A percentile compares a stretch with the other conserved stretches of the same genome.
Evolutionary conservation across 2,113 vertebrate genomes (phyloP).

Genomic region (Gyps fulvus): DNA sequence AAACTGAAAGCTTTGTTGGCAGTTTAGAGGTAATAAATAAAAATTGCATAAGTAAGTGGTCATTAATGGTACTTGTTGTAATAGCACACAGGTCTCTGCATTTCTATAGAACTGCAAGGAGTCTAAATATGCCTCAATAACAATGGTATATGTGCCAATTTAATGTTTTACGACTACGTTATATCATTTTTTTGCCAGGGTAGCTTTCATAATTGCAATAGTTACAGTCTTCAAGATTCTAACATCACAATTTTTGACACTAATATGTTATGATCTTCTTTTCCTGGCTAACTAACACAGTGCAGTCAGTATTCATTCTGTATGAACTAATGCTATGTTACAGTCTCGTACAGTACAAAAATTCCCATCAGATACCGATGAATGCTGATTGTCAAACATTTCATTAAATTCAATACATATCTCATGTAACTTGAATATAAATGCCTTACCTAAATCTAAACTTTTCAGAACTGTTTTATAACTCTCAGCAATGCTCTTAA

Average conservation of each 20-base stretch:
- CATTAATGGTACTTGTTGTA: not conserved
- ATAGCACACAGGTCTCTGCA: not conserved
- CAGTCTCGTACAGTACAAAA: not conserved
- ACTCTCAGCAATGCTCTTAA: not conserved
- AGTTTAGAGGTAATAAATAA: not conserved
- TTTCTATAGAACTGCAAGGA: not conserved
- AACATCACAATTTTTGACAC: not conserved
- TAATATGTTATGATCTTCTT: constrained; percentile 6
- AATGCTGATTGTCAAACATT: constrained; percentile 42
- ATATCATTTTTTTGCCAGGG: not conserved
- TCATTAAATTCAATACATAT: constrained; percentile 18
- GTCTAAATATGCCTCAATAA: not conserved
- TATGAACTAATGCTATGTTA: not conserved
- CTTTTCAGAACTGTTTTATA: constrained; percentile 17
- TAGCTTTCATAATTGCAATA: not conserved
- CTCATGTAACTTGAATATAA: not conserved
- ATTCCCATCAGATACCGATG: constrained; percentile 33
- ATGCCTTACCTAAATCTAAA: constrained; percentile 1
- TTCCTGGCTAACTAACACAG: not conserved
- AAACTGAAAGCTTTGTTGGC: not conserved
- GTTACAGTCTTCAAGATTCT: not conserved
- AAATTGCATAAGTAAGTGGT: not conserved
- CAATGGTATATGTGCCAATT: not conserved
- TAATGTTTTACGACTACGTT: not conserved
- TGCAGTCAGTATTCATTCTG: constrained; percentile 21